Evolutionary conservation across 2,113 vertebrate species (phyloP), one percentile per base, ranked within the genome.

Genomic region (Abramis brama): DNA sequence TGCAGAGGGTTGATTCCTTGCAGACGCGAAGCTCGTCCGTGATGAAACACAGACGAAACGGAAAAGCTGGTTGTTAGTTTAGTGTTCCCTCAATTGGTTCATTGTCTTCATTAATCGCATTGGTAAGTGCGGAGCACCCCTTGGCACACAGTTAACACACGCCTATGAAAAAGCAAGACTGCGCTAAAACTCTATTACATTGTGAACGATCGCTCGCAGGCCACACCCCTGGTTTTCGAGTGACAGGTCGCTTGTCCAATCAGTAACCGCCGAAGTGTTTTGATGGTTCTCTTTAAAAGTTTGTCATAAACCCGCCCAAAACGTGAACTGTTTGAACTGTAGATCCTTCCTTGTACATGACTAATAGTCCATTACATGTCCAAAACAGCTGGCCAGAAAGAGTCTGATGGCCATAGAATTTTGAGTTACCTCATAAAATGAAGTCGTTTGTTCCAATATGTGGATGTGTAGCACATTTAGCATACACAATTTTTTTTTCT

Each of bases 61-160:
- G 3, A 83, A 80, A 81, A 76, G 55, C 47, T 25, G 25, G 43
- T 25, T 2, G 55, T 77, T 77, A 70, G 68, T 81, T 81, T 88
- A 89, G 33, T 89, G 89, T 91, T 76, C 88, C 62, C 39, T 83
- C 79, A 52, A 68, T 33, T 55, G 80, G 87, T 89, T 88, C 85
- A 85, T 92, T 93, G 92, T 94, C 93, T 91, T 93, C 93, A 91
- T 81, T 90, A 91, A 90, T 90, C 86, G 83, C 83, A 88, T 25
- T 52, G 90, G 77, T 66, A 68, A 86, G 52, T 73, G 74, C 62
- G 85, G 87, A 87, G 83, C 90, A 89, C 86, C 88, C 82, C 76
- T 89, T 91, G 50, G 88, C 91, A 82, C 75, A 83, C 81, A 86
- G 89, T 33, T 84, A 73, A 75, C 88, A 87, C 87, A 81, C 85